A percentile compares a stretch with the other conserved stretches of the same genome.
phyloP scores from a whole-genome alignment of 92 coral and sea anemone species.

The Umimayanthus kanabou region DNA sequence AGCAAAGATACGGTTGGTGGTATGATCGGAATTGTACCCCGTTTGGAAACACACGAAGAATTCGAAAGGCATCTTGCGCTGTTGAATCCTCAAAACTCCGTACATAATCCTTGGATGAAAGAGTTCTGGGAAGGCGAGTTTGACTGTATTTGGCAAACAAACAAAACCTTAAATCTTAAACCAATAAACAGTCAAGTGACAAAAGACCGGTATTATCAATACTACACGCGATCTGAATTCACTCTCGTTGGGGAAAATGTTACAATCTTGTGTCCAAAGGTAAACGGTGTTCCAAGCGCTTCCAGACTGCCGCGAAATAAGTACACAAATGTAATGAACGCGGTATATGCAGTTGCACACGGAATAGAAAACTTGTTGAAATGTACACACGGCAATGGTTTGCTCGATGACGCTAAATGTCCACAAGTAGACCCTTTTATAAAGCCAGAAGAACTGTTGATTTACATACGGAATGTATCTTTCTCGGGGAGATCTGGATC shows the following conservation, averaged over 20 bases:
- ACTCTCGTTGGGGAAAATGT: conserved; percentile 41
- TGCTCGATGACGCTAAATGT: conserved; percentile 50
- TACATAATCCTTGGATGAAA: conserved; percentile 84
- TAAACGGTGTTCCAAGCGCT: conserved; percentile 68
- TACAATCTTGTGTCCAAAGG: conserved; percentile 65
- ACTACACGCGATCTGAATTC: background rate
- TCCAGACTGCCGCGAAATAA: conserved; percentile 80
- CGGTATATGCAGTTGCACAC: conserved; percentile 78
- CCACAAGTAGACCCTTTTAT: conserved; percentile 49
- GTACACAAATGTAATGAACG: conserved; percentile 97
- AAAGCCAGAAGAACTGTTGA: conserved; percentile 61
- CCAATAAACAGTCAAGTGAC: conserved; percentile 1
- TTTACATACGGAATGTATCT: conserved; percentile 66
- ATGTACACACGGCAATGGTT: conserved; percentile 54
- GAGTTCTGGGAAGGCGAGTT: conserved; percentile 77
- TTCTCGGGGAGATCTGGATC: conserved; percentile 80
- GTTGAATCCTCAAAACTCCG: conserved; percentile 68
- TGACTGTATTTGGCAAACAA: conserved; percentile 42
- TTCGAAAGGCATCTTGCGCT: conserved; percentile 70
- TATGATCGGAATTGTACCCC: conserved; percentile 91
- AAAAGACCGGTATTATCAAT: conserved; percentile 15
- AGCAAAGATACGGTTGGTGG: conserved; percentile 76
- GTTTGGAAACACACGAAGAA: conserved; percentile 51
- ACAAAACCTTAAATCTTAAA: background rate
- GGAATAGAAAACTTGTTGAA: conserved; percentile 62